Base-by-base conservation (phyloP, 2,113 vertebrate genomes). In the Toxotes chatareus region DNA sequence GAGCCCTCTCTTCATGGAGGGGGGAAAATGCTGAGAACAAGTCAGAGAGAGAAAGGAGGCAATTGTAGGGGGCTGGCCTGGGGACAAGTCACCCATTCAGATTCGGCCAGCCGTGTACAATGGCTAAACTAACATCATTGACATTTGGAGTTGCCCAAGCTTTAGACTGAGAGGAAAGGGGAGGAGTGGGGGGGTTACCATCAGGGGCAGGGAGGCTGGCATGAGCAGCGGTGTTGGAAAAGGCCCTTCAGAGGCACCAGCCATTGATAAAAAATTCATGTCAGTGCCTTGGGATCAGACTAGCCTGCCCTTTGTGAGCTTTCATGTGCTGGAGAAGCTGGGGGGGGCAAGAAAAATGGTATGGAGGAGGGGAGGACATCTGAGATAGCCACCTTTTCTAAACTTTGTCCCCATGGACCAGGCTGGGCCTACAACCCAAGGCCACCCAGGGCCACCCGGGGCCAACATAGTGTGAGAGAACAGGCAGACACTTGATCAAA, bases 81-180 rank as follows among this genome's bases (percentile, higher is more conserved):
- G 88, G 93, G 93, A 96, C 95, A 96, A 95, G 94, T 93, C 89
- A 90, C 65, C 93, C 93, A 94, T 96, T 96, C 93, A 95, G 94
- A 93, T 84, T 91, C 92, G 90, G 91, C 93, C 94, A 95, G 93
- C 94, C 95, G 85, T 96, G 92, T 93, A 96, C 95, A 96, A 95
- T 95, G 91, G 94, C 93, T 95, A 96, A 95, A 96, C 95, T 94
- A 96, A 96, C 94, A 96, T 95, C 92, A 88, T 84, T 95, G 95
- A 95, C 95, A 95, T 95, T 95, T 94, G 91, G 94, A 95, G 91
- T 92, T 91, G 93, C 92, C 83, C 69, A 76, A 91, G 91, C 94
- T 93, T 94, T 92, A 89, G 89, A 86, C 61, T 61, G 73, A 91
- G 89, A 90, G 93, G 89, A 89, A 91, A 88, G 77, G 89, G 93